Percentiles rank a stretch among this genome's conserved stretches.
Evolutionary conservation across 2,888 invertebrate species (phyloP).

Genomic region (Eristalis arbustorum): DNA sequence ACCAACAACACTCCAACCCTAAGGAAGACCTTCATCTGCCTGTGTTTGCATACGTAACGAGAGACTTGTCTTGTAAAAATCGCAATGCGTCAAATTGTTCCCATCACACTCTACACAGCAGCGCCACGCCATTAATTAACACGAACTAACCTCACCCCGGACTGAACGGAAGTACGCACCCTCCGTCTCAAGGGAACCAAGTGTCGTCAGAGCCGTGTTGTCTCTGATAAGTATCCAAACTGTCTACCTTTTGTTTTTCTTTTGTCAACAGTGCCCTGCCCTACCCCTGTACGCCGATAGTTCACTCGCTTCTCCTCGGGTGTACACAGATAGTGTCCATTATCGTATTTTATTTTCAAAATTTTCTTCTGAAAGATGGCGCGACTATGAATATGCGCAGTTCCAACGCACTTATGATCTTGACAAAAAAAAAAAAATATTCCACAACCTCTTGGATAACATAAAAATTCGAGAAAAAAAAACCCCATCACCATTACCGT

Average conservation of each 20-base stretch:
- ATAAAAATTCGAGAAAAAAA: neutral
- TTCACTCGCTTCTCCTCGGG: neutral
- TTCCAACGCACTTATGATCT: neutral
- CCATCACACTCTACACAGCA: neutral
- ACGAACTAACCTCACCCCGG: neutral
- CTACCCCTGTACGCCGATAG: neutral
- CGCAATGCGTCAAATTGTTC: neutral
- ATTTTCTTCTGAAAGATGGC: neutral
- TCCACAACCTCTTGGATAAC: neutral
- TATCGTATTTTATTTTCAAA: neutral
- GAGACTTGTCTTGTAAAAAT: neutral
- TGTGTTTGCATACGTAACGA: too few species aligned
- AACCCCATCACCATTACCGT: neutral
- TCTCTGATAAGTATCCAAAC: neutral
- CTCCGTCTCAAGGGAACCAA: neutral
- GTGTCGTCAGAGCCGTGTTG: neutral
- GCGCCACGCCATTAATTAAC: neutral
- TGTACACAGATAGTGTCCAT: too few species aligned
- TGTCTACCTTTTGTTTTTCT: neutral
- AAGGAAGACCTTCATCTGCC: too few species aligned
- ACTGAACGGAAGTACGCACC: neutral
- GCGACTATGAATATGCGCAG: neutral
- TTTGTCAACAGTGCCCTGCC: constrained; percentile 28
- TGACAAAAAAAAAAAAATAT: neutral
- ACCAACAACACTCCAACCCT: too few species aligned